phyloP scores from a whole-genome alignment of 2,113 vertebrate species.

The Lepus timidus region DNA sequence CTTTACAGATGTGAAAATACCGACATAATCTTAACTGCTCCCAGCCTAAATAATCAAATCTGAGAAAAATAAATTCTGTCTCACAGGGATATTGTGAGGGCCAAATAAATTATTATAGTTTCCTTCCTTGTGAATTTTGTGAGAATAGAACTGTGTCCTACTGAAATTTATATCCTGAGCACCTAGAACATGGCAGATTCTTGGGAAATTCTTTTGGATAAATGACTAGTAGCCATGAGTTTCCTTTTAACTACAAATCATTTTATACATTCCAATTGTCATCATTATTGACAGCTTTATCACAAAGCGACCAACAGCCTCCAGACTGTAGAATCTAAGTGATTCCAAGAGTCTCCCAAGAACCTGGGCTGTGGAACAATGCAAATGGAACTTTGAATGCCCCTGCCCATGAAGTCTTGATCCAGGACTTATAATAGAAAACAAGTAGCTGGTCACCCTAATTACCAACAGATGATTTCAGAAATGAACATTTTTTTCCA shows the following conservation, averaged over 20 bases:
- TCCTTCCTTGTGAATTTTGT: not conserved
- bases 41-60: not conserved
- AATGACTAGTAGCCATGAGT: not conserved
- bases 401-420: not conserved
- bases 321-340: not conserved
- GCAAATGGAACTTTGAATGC: not conserved
- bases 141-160: not conserved
- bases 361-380: not conserved
- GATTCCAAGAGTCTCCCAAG: constrained; percentile 52
- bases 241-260: constrained; percentile 12
- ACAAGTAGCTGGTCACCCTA: constrained; percentile 18
- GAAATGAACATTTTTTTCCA: constrained; percentile 74
- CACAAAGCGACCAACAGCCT: not conserved
- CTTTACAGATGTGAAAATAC: not conserved
- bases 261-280: not conserved
- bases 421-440: not conserved
- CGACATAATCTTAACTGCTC: not conserved
- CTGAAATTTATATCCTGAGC: not conserved
- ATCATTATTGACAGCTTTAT: not conserved
- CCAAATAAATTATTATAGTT: not conserved
- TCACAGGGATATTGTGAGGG: not conserved
- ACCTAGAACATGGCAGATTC: not conserved
- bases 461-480: constrained; percentile 76
- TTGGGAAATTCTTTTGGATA: constrained; percentile 11
- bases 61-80: constrained; percentile 44